These are phyloP conservation scores for Drosophila takahashii DNA, from an alignment of 1,140 invertebrate genomes.

Conservation along the genomic window DNA sequence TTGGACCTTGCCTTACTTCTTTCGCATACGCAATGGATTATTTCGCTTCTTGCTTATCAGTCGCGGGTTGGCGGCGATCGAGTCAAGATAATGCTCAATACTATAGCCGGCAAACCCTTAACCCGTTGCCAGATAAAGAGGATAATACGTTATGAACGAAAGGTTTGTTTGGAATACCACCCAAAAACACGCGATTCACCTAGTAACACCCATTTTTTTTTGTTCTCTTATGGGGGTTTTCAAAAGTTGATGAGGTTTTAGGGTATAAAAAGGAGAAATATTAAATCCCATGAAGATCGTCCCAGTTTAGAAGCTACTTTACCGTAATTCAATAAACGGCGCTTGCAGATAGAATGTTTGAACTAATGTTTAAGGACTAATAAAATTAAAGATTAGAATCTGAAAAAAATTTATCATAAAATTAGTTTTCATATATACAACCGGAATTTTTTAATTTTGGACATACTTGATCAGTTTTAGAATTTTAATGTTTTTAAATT, in stretches of 20 bases:
- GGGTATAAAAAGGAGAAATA: neutral
- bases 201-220: neutral
- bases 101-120: slow-evolving; percentile 37
- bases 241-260: too few species aligned
- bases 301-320: too few species aligned
- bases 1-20: slow-evolving; percentile 72
- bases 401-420: too few species aligned
- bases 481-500: too few species aligned
- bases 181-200: slow-evolving; percentile 10
- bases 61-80: slow-evolving; percentile 6
- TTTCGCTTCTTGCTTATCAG: slow-evolving; percentile 52
- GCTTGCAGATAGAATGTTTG: too few species aligned
- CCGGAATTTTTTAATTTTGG: too few species aligned
- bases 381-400: too few species aligned
- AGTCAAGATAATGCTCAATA: slow-evolving; percentile 61
- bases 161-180: slow-evolving; percentile 46
- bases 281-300: too few species aligned
- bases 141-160: slow-evolving; percentile 61
- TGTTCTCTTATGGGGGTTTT: neutral
- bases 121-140: slow-evolving; percentile 53
- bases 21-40: slow-evolving; percentile 37
- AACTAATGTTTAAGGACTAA: too few species aligned
- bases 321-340: too few species aligned
- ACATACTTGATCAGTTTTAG: too few species aligned
- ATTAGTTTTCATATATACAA: too few species aligned